Percentiles rank a stretch among this genome's conserved stretches.
These are phyloP conservation scores for Tichodroma muraria DNA, from an alignment of 2,113 vertebrate genomes.

Conservation along the genomic window DNA sequence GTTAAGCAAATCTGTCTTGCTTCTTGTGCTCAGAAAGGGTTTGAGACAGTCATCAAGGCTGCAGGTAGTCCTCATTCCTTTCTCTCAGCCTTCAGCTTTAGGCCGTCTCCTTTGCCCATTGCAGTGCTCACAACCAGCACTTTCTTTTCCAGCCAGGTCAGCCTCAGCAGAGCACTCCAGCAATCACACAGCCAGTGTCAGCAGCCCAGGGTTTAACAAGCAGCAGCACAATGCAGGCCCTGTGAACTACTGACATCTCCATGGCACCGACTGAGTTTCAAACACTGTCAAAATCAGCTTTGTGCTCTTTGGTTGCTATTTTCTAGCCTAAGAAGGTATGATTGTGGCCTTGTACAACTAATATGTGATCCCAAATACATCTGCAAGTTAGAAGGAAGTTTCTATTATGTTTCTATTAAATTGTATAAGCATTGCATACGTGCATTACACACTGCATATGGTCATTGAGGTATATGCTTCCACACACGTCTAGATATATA, in stretches of 20 bases:
- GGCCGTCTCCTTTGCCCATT: not conserved
- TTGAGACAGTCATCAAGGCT: not conserved
- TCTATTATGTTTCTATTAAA: not conserved
- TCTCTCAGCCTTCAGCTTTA: not conserved
- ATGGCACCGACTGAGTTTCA: not conserved
- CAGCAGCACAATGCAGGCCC: not conserved
- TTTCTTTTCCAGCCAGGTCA: not conserved
- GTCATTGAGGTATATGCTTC: not conserved
- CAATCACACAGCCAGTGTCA: fast-evolving
- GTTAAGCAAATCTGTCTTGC: not conserved
- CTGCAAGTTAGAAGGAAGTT: not conserved
- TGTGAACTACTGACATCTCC: not conserved
- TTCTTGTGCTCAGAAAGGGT: not conserved
- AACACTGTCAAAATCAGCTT: not conserved
- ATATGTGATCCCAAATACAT: not conserved
- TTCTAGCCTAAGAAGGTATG: not conserved
- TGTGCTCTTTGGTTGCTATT: not conserved
- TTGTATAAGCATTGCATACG: not conserved
- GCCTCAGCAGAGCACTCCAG: not conserved
- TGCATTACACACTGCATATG: not conserved
- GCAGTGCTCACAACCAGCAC: not conserved
- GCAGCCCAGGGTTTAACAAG: not conserved
- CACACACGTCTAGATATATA: not conserved
- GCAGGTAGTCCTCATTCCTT: not conserved
- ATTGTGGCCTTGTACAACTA: not conserved